Evolutionary conservation across 2,113 vertebrate genomes (phyloP).

Genomic region (Progne subis): DNA sequence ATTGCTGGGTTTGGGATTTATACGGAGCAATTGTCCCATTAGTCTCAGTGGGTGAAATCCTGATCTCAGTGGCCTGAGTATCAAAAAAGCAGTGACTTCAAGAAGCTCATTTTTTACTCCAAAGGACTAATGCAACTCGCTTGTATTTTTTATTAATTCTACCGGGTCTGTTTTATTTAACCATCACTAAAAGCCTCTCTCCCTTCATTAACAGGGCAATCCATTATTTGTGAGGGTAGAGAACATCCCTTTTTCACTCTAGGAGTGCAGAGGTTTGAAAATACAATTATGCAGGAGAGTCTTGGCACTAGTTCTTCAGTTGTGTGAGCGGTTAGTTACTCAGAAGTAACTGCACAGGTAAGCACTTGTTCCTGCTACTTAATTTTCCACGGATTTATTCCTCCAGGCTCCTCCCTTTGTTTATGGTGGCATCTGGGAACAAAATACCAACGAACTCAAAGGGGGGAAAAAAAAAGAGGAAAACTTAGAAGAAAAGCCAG

Average conservation of each 20-base stretch:
- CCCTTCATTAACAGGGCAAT: not conserved
- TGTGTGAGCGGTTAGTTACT: not conserved
- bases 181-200: constrained; percentile 19
- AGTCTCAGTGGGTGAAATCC: not conserved
- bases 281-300: not conserved
- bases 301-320: not conserved
- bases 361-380: not conserved
- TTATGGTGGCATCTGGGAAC: not conserved
- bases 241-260: not conserved
- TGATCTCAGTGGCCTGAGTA: not conserved
- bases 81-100: not conserved
- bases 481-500: not conserved
- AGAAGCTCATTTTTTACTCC: not conserved
- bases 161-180: not conserved
- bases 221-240: not conserved
- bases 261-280: not conserved
- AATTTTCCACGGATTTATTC: not conserved
- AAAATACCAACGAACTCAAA: not conserved
- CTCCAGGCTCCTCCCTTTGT: not conserved
- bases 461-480: not conserved
- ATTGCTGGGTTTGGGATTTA: not conserved
- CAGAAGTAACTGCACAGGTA: not conserved
- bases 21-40: not conserved
- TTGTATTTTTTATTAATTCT: not conserved
- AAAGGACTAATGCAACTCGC: not conserved